A percentile compares a stretch with the other conserved stretches of the same genome.
Conservation (phyloP, 2,797 vertebrate species). For the Coracias cyanogaster region DNA sequence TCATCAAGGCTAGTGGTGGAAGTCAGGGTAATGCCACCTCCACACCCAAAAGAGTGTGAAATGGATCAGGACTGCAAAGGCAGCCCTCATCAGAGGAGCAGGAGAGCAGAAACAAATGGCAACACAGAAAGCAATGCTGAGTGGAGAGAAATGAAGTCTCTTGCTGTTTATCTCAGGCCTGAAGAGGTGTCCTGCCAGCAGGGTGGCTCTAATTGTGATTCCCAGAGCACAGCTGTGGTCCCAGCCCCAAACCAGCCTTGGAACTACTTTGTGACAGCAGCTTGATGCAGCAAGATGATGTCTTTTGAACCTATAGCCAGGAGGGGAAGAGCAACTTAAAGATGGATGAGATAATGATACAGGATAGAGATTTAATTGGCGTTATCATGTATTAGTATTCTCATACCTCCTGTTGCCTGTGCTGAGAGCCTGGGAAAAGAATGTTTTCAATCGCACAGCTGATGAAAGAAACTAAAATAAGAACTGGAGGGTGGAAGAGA, state of each 20-base stretch:
- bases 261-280: neutral
- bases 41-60: neutral
- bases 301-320: neutral
- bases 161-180: accelerated
- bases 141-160: neutral
- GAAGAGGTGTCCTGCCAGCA: accelerated
- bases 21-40: neutral
- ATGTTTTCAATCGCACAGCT: constrained; percentile 9
- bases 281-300: neutral
- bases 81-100: accelerated
- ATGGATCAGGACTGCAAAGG: neutral
- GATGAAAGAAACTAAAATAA: constrained; percentile 39
- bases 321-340: neutral
- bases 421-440: neutral
- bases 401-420: neutral
- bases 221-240: neutral
- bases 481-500: neutral
- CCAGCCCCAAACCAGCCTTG: accelerated
- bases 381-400: neutral
- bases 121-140: neutral
- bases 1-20: neutral
- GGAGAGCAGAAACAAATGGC: neutral
- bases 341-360: neutral
- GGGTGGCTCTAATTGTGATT: neutral
- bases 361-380: neutral